Conservation (phyloP, 2,888 invertebrate genomes). For the Keiferia lycopersicella region DNA sequence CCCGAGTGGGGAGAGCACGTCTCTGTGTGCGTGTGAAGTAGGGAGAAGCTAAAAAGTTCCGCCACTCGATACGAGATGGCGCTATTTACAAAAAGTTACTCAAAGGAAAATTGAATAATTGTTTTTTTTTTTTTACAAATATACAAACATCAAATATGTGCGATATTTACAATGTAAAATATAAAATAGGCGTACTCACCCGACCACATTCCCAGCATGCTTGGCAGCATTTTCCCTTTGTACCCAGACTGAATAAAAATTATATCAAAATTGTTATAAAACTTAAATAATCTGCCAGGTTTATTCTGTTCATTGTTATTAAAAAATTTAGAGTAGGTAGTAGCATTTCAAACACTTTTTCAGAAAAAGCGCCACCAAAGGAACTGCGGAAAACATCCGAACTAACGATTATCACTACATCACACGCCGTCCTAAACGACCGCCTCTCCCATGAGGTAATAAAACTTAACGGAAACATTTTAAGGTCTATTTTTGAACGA, state of each 20-base stretch:
- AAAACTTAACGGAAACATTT: constrained; percentile 51
- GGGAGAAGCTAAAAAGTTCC: constrained; percentile 44
- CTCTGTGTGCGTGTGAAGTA: constrained; percentile 17
- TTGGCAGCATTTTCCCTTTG: no score
- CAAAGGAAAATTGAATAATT: constrained; percentile 6
- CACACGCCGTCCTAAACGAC: constrained; percentile 43
- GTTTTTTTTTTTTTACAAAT: neutral
- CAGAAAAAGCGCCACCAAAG: constrained; percentile 54
- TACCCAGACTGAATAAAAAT: no score
- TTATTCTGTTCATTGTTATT: no score
- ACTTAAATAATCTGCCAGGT: no score
- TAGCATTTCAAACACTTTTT: neutral
- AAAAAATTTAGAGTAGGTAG: no score
- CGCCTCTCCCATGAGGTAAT: constrained; percentile 47
- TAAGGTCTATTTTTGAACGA: constrained; percentile 53
- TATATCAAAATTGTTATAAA: no score
- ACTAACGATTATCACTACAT: constrained; percentile 49
- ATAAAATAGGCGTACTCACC: no score
- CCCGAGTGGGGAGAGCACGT: constrained; percentile 24
- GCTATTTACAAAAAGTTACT: constrained; percentile 37
- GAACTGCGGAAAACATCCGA: constrained; percentile 50
- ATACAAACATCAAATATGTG: no score
- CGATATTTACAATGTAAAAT: no score
- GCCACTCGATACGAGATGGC: constrained; percentile 73
- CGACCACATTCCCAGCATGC: no score